Percentiles rank a stretch among this genome's conserved stretches.
Evolutionary conservation across 1,140 invertebrate genomes (phyloP).

Genomic region (Ephestia elutella): DNA sequence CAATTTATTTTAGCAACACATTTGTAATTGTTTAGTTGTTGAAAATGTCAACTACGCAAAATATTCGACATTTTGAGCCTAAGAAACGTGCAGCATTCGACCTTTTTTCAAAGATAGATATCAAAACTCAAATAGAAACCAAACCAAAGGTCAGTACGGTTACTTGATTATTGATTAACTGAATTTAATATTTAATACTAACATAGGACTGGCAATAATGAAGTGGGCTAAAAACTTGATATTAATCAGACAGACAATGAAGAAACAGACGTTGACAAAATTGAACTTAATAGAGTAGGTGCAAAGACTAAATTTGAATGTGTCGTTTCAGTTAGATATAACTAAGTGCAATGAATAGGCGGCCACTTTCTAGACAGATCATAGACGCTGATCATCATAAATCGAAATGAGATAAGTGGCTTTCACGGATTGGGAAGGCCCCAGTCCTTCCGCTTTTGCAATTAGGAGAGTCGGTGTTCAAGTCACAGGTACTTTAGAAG

Average conservation of each 20-base stretch:
- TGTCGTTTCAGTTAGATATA: neutral
- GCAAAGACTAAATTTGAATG: neutral
- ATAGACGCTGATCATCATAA: slow-evolving; percentile 38
- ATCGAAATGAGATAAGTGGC: slow-evolving; percentile 33
- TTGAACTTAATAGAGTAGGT: neutral
- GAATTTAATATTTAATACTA: neutral
- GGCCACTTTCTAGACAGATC: slow-evolving; percentile 18
- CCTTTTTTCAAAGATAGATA: slow-evolving; percentile 11
- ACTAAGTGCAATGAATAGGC: neutral
- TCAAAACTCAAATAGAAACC: slow-evolving; percentile 8
- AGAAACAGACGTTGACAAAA: neutral
- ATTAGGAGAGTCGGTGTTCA: slow-evolving; percentile 22
- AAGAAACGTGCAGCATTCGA: slow-evolving; percentile 5
- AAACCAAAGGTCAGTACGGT: slow-evolving; percentile 3
- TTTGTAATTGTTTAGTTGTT: neutral
- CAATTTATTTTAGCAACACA: neutral
- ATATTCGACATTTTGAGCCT: neutral
- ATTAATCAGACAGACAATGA: slow-evolving; percentile 1
- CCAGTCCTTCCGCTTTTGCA: slow-evolving; percentile 21
- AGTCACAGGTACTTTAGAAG: slow-evolving; percentile 25
- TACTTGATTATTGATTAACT: neutral
- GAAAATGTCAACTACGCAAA: neutral
- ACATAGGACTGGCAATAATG: neutral
- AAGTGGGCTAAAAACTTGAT: neutral
- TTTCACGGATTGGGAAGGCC: slow-evolving; percentile 29